Conservation (phyloP, 1,140 invertebrate species). For the Ylistrum balloti region DNA sequence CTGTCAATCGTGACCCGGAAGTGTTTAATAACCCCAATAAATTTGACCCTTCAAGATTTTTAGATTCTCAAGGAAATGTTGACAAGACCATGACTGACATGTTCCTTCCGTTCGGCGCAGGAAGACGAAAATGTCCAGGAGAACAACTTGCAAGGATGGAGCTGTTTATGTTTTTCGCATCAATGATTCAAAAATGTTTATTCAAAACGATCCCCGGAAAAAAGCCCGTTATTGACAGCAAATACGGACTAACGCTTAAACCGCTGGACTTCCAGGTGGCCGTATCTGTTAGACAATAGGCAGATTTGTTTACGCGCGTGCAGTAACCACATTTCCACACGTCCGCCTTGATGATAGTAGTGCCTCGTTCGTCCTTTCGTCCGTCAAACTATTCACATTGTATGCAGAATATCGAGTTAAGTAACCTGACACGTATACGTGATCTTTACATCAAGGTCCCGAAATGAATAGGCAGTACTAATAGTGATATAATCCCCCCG, state of each 20-base stretch:
- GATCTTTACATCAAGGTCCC: no score
- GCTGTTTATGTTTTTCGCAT: conserved; percentile 88
- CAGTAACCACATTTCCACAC: no score
- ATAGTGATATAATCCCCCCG: no score
- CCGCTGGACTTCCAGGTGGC: conserved; percentile 70
- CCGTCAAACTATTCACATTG: no score
- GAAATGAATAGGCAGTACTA: no score
- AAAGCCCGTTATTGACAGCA: conserved; percentile 71
- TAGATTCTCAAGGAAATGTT: conserved; percentile 65
- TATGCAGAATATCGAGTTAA: no score
- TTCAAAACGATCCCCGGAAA: conserved; percentile 78
- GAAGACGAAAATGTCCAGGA: conserved; percentile 87
- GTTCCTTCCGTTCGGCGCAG: conserved; percentile 75
- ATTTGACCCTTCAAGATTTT: conserved; percentile 76
- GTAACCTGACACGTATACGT: no score
- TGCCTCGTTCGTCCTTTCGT: no score
- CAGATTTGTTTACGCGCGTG: no score
- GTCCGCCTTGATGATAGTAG: no score
- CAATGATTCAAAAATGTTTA: conserved; percentile 86
- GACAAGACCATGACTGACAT: conserved; percentile 63
- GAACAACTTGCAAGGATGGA: conserved; percentile 89
- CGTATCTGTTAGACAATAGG: conserved; percentile 57
- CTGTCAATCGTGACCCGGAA: conserved; percentile 72
- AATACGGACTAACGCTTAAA: conserved; percentile 77
- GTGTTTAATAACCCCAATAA: conserved; percentile 72